phyloP scores from a whole-genome alignment of 2,113 vertebrate genomes.

The Scopus umbretta region DNA sequence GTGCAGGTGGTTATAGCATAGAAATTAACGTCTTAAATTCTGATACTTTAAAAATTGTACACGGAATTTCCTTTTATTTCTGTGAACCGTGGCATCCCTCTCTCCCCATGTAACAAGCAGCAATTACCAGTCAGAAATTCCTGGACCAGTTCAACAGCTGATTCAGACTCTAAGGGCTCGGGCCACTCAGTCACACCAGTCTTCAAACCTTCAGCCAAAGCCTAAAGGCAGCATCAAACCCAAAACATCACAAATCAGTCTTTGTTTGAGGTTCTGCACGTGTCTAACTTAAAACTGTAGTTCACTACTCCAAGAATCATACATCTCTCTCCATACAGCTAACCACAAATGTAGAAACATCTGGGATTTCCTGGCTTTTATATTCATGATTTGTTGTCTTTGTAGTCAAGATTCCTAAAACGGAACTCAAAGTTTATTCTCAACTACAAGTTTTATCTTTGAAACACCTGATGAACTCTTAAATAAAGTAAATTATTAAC shows the following conservation, averaged over 20 bases:
- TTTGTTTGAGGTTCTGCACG: not conserved
- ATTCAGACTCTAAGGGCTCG: constrained; percentile 76
- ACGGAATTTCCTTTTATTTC: not conserved
- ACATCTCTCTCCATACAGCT: not conserved
- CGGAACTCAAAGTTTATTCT: not conserved
- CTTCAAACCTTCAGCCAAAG: constrained; percentile 84
- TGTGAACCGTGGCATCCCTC: not conserved
- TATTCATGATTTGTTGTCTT: not conserved
- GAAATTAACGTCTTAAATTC: not conserved
- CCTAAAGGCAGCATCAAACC: constrained; percentile 63
- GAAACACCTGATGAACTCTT: not conserved
- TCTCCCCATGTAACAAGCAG: not conserved
- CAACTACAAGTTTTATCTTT: not conserved
- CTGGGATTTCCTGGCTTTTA: not conserved
- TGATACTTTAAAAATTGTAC: not conserved
- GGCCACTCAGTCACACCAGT: constrained; percentile 86
- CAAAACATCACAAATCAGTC: not conserved
- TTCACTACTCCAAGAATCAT: not conserved
- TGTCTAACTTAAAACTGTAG: not conserved
- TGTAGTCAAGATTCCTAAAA: not conserved
- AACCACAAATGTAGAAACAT: not conserved
- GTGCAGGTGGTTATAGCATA: not conserved
- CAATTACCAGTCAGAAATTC: constrained; percentile 83
- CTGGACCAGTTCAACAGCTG: constrained; percentile 81
- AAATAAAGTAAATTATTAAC: not conserved